These are phyloP conservation scores for Nothoprocta perdicaria DNA, from an alignment of 2,113 vertebrate species.

Conservation along the genomic window DNA sequence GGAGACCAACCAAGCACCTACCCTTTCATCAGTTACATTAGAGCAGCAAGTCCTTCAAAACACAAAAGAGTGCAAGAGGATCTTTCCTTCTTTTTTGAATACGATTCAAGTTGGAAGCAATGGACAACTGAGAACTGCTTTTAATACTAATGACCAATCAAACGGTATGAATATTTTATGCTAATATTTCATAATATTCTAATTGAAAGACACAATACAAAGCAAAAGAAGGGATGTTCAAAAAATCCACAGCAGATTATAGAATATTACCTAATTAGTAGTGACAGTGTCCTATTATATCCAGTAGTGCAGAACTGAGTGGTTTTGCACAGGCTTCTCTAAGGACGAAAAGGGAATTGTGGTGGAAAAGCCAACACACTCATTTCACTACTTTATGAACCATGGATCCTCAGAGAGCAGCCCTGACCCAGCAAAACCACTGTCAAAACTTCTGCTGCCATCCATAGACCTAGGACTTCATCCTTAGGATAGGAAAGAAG, in stretches of 20 bases:
- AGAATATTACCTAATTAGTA: neutral
- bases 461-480: neutral
- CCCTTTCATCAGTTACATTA: neutral
- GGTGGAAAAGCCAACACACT: neutral
- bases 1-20: constrained; percentile 1
- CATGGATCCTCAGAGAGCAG: rapidly evolving
- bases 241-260: neutral
- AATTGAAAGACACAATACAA: neutral
- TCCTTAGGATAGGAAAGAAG: neutral
- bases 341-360: rapidly evolving
- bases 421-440: neutral
- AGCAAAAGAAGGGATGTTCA: neutral
- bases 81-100: neutral
- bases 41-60: neutral
- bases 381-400: neutral
- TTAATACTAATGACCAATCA: neutral
- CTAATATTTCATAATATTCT: neutral
- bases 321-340: neutral
- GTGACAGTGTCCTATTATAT: neutral
- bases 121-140: neutral
- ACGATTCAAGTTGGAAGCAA: neutral
- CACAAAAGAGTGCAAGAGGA: neutral
- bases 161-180: neutral
- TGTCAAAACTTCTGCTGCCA: neutral
- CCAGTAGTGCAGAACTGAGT: neutral